Base-by-base conservation (phyloP, 2,888 invertebrate species). In the Frankliniella intonsa region DNA sequence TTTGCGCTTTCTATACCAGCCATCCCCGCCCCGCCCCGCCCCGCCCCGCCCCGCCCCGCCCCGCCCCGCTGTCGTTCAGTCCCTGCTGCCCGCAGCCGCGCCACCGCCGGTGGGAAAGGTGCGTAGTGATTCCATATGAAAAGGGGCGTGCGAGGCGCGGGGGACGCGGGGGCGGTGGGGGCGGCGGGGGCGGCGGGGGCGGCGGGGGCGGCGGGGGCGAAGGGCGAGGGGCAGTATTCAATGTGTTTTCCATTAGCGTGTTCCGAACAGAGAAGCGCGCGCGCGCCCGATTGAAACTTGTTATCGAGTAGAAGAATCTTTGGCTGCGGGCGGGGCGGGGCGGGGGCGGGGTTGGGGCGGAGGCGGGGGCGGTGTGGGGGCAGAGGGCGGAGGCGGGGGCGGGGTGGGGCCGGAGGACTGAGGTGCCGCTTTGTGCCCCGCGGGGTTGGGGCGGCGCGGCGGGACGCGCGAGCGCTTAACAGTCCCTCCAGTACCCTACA, bases 161-260 rank as follows among this genome's bases (percentile, higher is more conserved):
- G 55, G 14, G 11, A 14, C 14, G n/a, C n/a, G n/a, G n/a, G n/a
- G n/a, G n/a, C n/a, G n/a, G n/a, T n/a, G n/a, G n/a, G n/a, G n/a
- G 19, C 22, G 69, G 69, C 69, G 22, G 10, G 65, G n/a, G n/a
- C n/a, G 65, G 65, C 65, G 62, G 17, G n/a, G 9, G 19, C 10
- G 51, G 51, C 10, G 10, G 51, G 9, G 51, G 51, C 51, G 51
- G 9, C 19, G 65, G 19, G 65, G 65, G 65, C n/a, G 9, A 22
- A 8, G 69, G 22, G 22, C 22, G 69, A 11, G 69, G 22, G 22
- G 22, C 22, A 22, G 69, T 22, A 8, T 22, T 69, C 69, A 69
- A 69, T 69, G 69, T 69, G 69, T 69, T 69, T n/a, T 69, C 69
- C 69, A 69, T 69, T 69, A 69, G 69, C 22, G 22, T 19, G 22